Percentiles rank a stretch among this genome's conserved stretches.
Conservation (phyloP, 2,888 invertebrate genomes). For the Ectobius pallidus region DNA sequence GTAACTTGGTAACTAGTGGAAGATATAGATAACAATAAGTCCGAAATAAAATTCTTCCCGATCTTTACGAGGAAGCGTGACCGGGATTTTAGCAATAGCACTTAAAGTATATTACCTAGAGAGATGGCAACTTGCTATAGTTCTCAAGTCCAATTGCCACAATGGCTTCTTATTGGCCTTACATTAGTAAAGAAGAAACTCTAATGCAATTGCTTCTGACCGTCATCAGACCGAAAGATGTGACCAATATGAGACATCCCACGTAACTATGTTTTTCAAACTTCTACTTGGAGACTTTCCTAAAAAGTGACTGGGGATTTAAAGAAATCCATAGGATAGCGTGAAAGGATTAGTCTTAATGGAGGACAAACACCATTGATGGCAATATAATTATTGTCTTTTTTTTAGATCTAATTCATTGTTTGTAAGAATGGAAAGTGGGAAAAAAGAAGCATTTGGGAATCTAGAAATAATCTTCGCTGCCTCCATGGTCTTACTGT, state of each 20-base stretch:
- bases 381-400: too few species aligned
- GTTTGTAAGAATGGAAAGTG: too few species aligned
- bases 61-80: slow-evolving; percentile 16
- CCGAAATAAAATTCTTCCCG: slow-evolving; percentile 15
- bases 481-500: too few species aligned
- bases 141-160: slow-evolving; percentile 9
- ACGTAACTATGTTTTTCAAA: too few species aligned
- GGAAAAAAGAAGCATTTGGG: too few species aligned
- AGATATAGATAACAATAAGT: slow-evolving; percentile 13
- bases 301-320: too few species aligned
- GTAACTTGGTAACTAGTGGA: neutral
- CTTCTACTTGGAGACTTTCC: too few species aligned
- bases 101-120: slow-evolving; percentile 25
- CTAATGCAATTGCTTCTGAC: neutral
- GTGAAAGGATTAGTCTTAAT: too few species aligned
- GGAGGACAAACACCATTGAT: too few species aligned
- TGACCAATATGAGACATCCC: neutral
- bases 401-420: too few species aligned
- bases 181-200: neutral
- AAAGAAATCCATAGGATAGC: too few species aligned
- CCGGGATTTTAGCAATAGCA: slow-evolving; percentile 21
- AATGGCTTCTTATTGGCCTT: neutral
- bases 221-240: neutral
- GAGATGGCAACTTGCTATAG: slow-evolving; percentile 8
- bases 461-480: too few species aligned